phyloP scores from a whole-genome alignment of 2,888 invertebrate genomes.

The Halictus quadricinctus region DNA sequence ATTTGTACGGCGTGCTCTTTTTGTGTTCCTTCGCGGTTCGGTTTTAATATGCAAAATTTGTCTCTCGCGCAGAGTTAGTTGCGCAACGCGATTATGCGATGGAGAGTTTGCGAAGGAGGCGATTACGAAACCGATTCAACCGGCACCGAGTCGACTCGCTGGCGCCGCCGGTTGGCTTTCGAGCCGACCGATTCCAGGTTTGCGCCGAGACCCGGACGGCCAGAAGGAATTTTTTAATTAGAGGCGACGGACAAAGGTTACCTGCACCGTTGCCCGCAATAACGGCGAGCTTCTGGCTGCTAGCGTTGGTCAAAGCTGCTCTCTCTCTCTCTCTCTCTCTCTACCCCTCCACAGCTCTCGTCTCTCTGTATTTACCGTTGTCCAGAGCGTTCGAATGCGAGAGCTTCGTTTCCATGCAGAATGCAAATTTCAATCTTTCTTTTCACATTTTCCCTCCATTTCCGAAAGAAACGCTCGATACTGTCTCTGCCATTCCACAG shows the following conservation, averaged over 20 bases:
- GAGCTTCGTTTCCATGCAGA: neutral
- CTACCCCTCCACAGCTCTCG: neutral
- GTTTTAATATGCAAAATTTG: constrained; percentile 44
- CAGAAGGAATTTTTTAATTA: constrained; percentile 56
- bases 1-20: neutral
- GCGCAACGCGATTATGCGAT: constrained; percentile 39
- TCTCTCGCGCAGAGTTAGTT: constrained; percentile 3
- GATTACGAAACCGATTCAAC: constrained; percentile 47
- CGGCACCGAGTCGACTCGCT: constrained; percentile 29
- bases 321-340: neutral
- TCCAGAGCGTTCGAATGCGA: neutral
- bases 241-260: constrained; percentile 45
- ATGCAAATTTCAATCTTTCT: constrained; percentile 1
- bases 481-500: neutral
- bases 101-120: constrained; percentile 36
- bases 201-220: neutral
- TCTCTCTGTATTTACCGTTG: neutral
- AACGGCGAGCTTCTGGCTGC: constrained; percentile 21
- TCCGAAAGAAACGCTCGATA: neutral
- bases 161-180: constrained; percentile 50
- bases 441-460: neutral
- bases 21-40: neutral
- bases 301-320: neutral
- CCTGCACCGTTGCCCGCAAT: constrained; percentile 25
- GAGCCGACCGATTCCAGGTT: constrained; percentile 34